These are phyloP conservation scores for Melitaea cinxia DNA, from an alignment of 1,140 invertebrate genomes.

Conservation along the genomic window DNA sequence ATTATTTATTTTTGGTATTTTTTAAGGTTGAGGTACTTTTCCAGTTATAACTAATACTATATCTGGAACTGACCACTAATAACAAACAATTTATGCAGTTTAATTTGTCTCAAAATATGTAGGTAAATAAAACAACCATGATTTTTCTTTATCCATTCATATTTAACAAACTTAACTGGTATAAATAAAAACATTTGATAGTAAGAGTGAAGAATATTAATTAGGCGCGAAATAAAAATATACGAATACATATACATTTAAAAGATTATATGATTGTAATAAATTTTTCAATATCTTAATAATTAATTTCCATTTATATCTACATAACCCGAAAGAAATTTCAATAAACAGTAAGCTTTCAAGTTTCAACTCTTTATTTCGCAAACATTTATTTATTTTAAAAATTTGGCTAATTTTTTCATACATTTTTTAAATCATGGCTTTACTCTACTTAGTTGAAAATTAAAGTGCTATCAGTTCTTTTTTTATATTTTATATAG, in stretches of 20 bases:
- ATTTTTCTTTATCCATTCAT: conserved; percentile 33
- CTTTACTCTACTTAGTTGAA: background rate
- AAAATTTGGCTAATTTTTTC: background rate
- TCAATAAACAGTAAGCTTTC: background rate
- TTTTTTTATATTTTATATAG: background rate
- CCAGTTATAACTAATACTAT: too few species aligned
- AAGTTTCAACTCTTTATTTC: background rate
- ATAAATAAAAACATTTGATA: conserved; percentile 39
- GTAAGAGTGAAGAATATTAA: conserved; percentile 30
- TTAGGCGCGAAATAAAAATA: conserved; percentile 21
- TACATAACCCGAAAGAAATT: background rate
- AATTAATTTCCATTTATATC: conserved; percentile 5
- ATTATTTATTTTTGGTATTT: too few species aligned
- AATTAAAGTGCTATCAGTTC: background rate
- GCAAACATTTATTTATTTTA: background rate
- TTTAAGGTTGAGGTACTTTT: too few species aligned
- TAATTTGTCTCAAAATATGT: too few species aligned
- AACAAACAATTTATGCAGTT: too few species aligned
- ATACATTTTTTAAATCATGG: background rate
- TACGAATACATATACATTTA: conserved; percentile 14
- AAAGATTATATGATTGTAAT: conserved; percentile 23
- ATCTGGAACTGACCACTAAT: too few species aligned
- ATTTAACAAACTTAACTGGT: conserved; percentile 40
- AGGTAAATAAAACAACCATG: conserved; percentile 27
- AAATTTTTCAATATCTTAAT: conserved; percentile 6